These are phyloP conservation scores for Clarias pachynema DNA, from an alignment of 2,797 vertebrate species.

Conservation along the genomic window DNA sequence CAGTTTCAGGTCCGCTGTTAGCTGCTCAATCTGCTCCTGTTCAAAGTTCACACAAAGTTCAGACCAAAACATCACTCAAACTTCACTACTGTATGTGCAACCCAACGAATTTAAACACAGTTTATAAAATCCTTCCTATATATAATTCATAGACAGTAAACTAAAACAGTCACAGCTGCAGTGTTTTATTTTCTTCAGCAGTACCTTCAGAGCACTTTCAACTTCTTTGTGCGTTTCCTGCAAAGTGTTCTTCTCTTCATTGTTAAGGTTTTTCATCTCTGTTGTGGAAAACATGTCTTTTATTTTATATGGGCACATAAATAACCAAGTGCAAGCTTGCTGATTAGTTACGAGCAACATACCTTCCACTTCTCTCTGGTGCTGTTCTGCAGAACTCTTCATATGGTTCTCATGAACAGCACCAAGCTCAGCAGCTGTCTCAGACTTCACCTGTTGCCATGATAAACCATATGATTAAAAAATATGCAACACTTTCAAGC, in stretches of 20 bases:
- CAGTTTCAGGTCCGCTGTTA: conserved; percentile 77
- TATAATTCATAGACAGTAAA: not conserved
- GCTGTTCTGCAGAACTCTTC: conserved; percentile 64
- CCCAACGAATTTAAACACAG: not conserved
- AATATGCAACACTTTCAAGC: not conserved
- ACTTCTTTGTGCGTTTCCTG: conserved; percentile 30
- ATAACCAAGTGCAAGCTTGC: conserved; percentile 13
- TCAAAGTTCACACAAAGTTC: conserved; percentile 44
- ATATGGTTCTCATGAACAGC: conserved; percentile 73
- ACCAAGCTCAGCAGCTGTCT: conserved; percentile 72
- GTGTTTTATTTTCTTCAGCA: not conserved
- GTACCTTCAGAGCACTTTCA: conserved; percentile 52
- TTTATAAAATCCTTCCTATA: conserved; percentile 17
- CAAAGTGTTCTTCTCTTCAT: conserved; percentile 54
- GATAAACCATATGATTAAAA: not conserved
- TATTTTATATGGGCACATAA: conserved; percentile 6
- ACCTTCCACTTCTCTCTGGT: conserved; percentile 75
- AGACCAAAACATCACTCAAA: conserved; percentile 27
- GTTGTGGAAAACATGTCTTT: not conserved
- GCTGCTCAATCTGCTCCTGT: conserved; percentile 73
- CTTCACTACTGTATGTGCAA: conserved; percentile 27
- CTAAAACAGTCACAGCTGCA: not conserved
- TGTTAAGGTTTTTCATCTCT: conserved; percentile 68
- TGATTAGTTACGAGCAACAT: not conserved
- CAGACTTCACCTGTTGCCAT: conserved; percentile 76